Percentiles rank a stretch among this genome's conserved stretches.
These are phyloP conservation scores for Buceros bicornis DNA, from an alignment of 2,797 vertebrate species.

Conservation along the genomic window DNA sequence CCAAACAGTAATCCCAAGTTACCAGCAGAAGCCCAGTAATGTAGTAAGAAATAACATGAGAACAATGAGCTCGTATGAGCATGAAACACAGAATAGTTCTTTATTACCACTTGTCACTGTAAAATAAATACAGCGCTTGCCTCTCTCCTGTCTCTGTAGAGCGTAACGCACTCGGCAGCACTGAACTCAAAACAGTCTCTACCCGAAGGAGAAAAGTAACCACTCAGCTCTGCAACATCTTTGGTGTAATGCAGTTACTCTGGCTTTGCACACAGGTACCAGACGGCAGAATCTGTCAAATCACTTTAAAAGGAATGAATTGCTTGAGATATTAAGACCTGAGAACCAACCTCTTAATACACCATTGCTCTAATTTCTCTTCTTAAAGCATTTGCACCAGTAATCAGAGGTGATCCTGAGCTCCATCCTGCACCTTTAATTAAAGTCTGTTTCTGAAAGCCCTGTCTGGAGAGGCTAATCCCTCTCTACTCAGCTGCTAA, in stretches of 20 bases:
- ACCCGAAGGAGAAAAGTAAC: background rate
- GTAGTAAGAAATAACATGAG: background rate
- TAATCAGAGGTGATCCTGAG: constrained; percentile 69
- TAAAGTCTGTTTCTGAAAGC: constrained; percentile 65
- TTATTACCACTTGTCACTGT: background rate
- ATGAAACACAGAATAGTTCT: background rate
- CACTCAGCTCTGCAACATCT: background rate
- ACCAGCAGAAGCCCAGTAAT: background rate
- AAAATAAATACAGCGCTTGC: background rate
- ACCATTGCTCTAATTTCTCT: constrained; percentile 73
- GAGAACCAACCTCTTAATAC: constrained; percentile 65
- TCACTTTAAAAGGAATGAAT: constrained; percentile 48
- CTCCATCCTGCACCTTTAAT: constrained; percentile 67
- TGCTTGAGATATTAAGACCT: constrained; percentile 55
- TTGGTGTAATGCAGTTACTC: background rate
- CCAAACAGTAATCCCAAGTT: background rate
- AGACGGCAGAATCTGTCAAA: constrained; percentile 33
- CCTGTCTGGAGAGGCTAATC: constrained; percentile 63
- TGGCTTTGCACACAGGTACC: background rate
- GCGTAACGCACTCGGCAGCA: background rate
- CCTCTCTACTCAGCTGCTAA: constrained; percentile 10
- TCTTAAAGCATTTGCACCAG: constrained; percentile 69
- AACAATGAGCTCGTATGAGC: accelerated
- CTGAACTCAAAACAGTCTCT: background rate
- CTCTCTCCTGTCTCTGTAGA: background rate